Conservation (phyloP, 2,797 vertebrate genomes). For the Sebastes trivittatus region DNA sequence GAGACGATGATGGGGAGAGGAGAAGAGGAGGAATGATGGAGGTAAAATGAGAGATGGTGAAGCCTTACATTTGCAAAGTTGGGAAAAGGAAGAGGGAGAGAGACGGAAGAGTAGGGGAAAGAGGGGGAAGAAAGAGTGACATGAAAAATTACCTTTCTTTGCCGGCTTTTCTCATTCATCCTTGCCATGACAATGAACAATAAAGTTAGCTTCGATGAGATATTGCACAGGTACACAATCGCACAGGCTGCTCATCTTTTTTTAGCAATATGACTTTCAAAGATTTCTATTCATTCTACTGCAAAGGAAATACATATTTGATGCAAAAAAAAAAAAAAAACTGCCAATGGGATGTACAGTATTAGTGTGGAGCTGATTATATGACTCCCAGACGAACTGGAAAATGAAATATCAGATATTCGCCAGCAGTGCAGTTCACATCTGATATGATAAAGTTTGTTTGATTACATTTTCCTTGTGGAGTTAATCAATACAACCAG, state of each 20-base stretch:
- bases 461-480: conserved; percentile 4
- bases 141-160: conserved; percentile 66
- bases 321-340: background rate
- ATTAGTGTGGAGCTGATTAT: conserved; percentile 5
- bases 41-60: conserved; percentile 1
- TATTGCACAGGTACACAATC: conserved; percentile 45
- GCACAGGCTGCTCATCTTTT: conserved; percentile 43
- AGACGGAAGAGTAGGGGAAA: conserved; percentile 6
- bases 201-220: conserved; percentile 59
- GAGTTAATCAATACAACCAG: no score
- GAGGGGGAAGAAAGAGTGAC: conserved; percentile 34
- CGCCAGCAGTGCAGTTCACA: background rate
- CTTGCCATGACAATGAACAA: conserved; percentile 56
- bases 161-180: conserved; percentile 49
- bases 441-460: background rate
- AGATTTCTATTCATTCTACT: conserved; percentile 48
- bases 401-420: conserved; percentile 21
- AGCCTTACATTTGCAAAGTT: conserved; percentile 49
- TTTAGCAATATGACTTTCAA: conserved; percentile 42
- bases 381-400: background rate
- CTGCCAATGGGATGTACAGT: conserved; percentile 8
- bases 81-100: conserved; percentile 3
- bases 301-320: conserved; percentile 31
- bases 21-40: conserved; percentile 18
- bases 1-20: background rate